These are phyloP conservation scores for Macquaria australasica DNA, from an alignment of 2,113 vertebrate species.

Conservation along the genomic window DNA sequence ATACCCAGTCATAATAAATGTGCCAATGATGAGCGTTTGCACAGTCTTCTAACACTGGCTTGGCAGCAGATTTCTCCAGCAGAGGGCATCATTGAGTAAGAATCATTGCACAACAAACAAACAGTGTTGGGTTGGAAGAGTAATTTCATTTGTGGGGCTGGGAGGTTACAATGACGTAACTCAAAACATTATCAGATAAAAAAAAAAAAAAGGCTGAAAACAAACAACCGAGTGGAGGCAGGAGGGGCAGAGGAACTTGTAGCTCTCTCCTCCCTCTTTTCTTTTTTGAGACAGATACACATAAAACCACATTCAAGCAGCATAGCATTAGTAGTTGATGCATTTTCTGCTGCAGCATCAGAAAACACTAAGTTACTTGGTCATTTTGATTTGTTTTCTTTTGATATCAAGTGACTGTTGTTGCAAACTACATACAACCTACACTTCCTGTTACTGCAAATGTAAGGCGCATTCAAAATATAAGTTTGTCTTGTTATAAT, in stretches of 20 bases:
- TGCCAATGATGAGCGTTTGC: background rate
- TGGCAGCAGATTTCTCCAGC: slow-evolving; percentile 13
- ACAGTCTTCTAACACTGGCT: background rate
- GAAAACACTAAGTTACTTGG: too few species aligned
- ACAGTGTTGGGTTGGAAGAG: background rate
- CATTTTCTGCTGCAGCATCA: too few species aligned
- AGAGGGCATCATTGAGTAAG: slow-evolving; percentile 73
- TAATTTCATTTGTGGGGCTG: background rate
- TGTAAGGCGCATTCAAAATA: too few species aligned
- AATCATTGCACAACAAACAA: slow-evolving; percentile 2
- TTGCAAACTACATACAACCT: too few species aligned
- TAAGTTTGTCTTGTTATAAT: too few species aligned
- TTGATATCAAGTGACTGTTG: too few species aligned
- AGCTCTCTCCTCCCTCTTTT: background rate
- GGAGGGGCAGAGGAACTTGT: background rate
- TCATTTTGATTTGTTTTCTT: too few species aligned
- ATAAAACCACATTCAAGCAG: background rate
- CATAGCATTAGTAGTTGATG: background rate
- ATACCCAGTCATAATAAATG: background rate
- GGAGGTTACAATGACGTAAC: background rate
- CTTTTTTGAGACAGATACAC: background rate
- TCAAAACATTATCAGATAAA: background rate
- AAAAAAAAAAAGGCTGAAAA: background rate
- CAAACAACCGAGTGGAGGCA: background rate
- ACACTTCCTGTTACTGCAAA: too few species aligned